These are phyloP conservation scores for Boulengeromyrus knoepffleri DNA, from an alignment of 2,113 vertebrate genomes.

Conservation along the genomic window DNA sequence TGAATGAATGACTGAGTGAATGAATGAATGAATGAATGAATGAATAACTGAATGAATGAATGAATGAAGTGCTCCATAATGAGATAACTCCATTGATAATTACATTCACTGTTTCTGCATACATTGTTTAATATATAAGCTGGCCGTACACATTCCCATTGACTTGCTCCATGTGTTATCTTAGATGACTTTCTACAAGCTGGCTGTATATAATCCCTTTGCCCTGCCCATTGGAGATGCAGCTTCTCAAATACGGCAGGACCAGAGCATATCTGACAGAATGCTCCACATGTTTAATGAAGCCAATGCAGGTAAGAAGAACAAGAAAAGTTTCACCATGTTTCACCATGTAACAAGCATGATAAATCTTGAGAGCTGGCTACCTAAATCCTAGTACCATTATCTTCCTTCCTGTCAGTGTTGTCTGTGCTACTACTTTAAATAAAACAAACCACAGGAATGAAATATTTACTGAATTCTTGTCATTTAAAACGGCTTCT, in stretches of 20 bases:
- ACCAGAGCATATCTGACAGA: constrained; percentile 8
- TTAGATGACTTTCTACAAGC: constrained; percentile 57
- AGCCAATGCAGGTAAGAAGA: constrained; percentile 39
- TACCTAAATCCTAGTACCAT: background rate
- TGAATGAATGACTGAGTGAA: no score
- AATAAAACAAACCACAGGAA: background rate
- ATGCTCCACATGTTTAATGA: constrained; percentile 35
- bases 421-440: background rate
- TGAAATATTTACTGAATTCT: background rate
- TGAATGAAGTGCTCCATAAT: no score
- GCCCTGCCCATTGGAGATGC: constrained; percentile 50
- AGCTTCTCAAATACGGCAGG: constrained; percentile 25
- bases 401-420: background rate
- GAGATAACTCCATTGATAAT: no score
- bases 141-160: constrained; percentile 50
- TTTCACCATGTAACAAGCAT: background rate
- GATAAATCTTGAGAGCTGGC: background rate
- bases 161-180: background rate
- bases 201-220: constrained; percentile 53
- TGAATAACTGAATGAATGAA: no score
- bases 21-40: no score
- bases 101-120: constrained; percentile 40
- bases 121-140: constrained; percentile 49
- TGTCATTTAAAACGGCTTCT: background rate
- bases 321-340: background rate